Evolutionary conservation across 2,888 invertebrate species (phyloP).

Genomic region (Apamea anceps): DNA sequence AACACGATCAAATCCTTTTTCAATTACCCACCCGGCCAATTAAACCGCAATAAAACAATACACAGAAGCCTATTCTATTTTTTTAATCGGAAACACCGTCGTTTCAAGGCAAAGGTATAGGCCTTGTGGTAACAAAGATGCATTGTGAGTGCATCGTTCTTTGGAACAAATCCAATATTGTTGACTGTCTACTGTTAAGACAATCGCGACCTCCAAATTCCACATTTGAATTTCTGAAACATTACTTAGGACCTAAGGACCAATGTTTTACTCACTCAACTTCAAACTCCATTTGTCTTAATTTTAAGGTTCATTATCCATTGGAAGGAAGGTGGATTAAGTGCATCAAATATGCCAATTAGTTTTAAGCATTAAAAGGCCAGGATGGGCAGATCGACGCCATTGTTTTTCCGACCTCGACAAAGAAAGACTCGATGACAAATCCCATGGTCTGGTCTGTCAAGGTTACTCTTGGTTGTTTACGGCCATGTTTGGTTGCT

Average conservation of each 20-base stretch:
- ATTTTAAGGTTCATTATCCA: conserved; percentile 59
- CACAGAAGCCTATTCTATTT: conserved; percentile 75
- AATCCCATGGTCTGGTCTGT: conserved; percentile 78
- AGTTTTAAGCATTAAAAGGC: conserved; percentile 80
- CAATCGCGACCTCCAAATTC: conserved; percentile 88
- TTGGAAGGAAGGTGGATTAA: conserved; percentile 59
- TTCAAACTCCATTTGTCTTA: conserved; percentile 22
- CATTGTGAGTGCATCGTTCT: conserved; percentile 84
- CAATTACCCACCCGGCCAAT: conserved; percentile 68
- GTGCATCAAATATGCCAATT: conserved; percentile 77
- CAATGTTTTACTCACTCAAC: conserved; percentile 34
- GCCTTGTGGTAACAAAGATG: conserved; percentile 87
- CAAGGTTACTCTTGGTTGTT: conserved; percentile 82
- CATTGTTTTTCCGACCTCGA: conserved; percentile 85
- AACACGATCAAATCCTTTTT: conserved; percentile 66
- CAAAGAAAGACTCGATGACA: conserved; percentile 87
- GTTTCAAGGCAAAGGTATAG: conserved; percentile 81
- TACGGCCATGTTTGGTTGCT: conserved; percentile 62
- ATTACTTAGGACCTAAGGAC: conserved; percentile 69
- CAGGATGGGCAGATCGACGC: conserved; percentile 83
- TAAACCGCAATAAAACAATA: conserved; percentile 75
- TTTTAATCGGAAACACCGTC: conserved; percentile 76
- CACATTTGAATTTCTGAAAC: conserved; percentile 82
- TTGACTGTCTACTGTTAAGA: conserved; percentile 77
- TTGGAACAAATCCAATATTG: conserved; percentile 90